Base-by-base conservation (phyloP, 2,113 vertebrate species). In the Hassar affinis region DNA sequence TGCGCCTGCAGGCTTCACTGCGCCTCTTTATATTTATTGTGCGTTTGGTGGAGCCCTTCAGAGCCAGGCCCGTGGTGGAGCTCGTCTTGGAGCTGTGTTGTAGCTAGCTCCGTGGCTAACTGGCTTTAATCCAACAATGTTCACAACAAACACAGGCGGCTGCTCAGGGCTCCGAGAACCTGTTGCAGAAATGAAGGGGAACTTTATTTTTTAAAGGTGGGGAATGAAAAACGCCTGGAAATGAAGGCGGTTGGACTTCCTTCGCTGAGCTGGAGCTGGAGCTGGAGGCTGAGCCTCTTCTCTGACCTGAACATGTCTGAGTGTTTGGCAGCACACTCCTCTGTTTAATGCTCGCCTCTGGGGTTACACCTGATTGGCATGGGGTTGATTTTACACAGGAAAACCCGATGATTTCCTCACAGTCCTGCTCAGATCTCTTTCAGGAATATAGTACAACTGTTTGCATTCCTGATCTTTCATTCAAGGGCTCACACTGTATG, bases 71-170 rank as follows among this genome's bases (percentile, higher is more conserved):
- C 75, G 1, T 83, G 45, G n/a, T 52, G n/a, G 6, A 56, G 45
- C 74, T 56, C 33, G 59, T n/a, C 33, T 1, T 64, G n/a, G 62
- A 64, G 38, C 38, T 42, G 49, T 78, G 27, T 42, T 68, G 61
- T 27, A 33, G 74, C 45, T 84, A 59, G 68, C 62, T 25, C 30
- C 42, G 11, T 8, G 17, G 82, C 82, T 78, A 68, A 71, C 30
- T 84, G 83, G 76, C 77, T 61, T 4, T 15, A 61, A 14, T 84
- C 77, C 77, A 84, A 57, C 77, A 62, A 27, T 78, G 74, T 78
- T 84, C 62, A 78, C 61, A 84, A 47, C 82, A 57, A 68, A 84
- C 75, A 7, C 38, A 83, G 56, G 42, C 51, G 75, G 27, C 45
- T 35, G 57, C 45, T 74, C 17, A 61, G n/a, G 17, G 35, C 45